A percentile compares a stretch with the other conserved stretches of the same genome.
phyloP scores from a whole-genome alignment of 2,113 vertebrate species.

The Istiophorus platypterus region DNA sequence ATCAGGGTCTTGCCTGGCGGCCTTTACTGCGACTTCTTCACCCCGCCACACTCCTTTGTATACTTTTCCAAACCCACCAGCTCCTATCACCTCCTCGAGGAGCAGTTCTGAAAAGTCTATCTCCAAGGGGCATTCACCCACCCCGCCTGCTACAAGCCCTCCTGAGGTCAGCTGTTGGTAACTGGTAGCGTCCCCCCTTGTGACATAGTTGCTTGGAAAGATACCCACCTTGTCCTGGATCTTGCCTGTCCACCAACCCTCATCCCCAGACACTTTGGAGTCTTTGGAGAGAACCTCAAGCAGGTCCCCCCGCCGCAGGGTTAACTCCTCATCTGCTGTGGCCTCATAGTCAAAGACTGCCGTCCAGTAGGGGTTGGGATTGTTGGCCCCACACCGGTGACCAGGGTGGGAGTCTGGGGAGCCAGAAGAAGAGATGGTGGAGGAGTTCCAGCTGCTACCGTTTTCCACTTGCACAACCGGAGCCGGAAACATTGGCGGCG shows the following conservation, averaged over 20 bases:
- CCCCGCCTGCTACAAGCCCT: conserved; percentile 70
- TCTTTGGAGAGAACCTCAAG: conserved; percentile 93
- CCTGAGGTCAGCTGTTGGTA: conserved; percentile 79
- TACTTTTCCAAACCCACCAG: conserved; percentile 93
- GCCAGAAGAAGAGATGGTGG: conserved; percentile 75
- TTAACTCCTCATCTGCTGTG: conserved; percentile 91
- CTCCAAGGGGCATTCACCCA: conserved; percentile 85
- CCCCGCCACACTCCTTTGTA: conserved; percentile 88
- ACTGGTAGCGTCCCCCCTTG: conserved; percentile 78
- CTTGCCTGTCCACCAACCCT: conserved; percentile 95
- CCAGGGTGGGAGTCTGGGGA: conserved; percentile 81
- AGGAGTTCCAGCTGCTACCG: conserved; percentile 85
- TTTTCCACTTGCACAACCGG: conserved; percentile 78
- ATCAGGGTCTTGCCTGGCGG: conserved; percentile 90
- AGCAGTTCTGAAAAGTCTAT: conserved; percentile 90
- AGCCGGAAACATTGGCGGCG: conserved; percentile 67
- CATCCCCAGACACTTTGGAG: conserved; percentile 92
- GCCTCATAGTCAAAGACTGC: conserved; percentile 94
- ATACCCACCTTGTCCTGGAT: conserved; percentile 92
- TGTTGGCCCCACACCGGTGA: conserved; percentile 59
- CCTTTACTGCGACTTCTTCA: conserved; percentile 92
- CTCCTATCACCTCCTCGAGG: conserved; percentile 92
- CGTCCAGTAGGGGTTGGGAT: conserved; percentile 87
- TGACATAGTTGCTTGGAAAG: conserved; percentile 93
- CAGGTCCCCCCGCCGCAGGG: conserved; percentile 88